A percentile compares a stretch with the other conserved stretches of the same genome.
These are phyloP conservation scores for Amblyjoppa fuscipennis DNA, from an alignment of 2,888 invertebrate species.

Conservation along the genomic window DNA sequence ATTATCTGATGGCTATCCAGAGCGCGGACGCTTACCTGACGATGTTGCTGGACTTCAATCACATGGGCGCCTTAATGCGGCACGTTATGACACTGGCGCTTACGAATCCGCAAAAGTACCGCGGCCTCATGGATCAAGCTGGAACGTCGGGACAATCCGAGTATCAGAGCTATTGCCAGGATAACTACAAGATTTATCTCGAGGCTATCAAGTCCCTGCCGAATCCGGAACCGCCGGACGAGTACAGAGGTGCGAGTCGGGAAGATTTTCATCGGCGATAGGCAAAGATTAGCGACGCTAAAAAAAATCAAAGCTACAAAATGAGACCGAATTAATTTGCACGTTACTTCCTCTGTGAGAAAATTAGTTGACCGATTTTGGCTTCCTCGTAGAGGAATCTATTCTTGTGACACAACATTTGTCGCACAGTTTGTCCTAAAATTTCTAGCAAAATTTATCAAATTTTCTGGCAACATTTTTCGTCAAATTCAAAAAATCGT, in stretches of 20 bases:
- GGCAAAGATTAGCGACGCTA: background rate
- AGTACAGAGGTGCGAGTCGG: slow-evolving; percentile 88
- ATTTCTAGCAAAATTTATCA: no score
- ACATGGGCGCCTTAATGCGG: slow-evolving; percentile 98
- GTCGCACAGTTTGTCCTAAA: no score
- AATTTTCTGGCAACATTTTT: no score
- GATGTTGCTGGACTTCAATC: slow-evolving; percentile 97
- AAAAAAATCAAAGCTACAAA: background rate
- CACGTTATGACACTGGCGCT: slow-evolving; percentile 96
- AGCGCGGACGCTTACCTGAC: slow-evolving; percentile 95
- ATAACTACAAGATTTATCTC: slow-evolving; percentile 92
- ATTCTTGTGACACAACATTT: no score
- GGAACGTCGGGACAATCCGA: slow-evolving; percentile 86
- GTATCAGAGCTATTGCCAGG: slow-evolving; percentile 90
- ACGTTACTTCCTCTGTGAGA: no score
- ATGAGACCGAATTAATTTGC: background rate
- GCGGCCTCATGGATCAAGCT: slow-evolving; percentile 80
- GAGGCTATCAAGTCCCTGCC: slow-evolving; percentile 93
- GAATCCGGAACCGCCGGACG: slow-evolving; percentile 90
- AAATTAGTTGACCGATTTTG: no score
- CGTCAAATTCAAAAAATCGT: no score
- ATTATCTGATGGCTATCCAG: slow-evolving; percentile 91
- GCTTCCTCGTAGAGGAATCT: no score
- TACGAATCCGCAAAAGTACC: slow-evolving; percentile 91
- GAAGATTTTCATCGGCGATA: background rate